Percentiles rank a stretch among this genome's conserved stretches.
phyloP scores from a whole-genome alignment of 2,113 vertebrate species.

The Meleagris gallopavo region DNA sequence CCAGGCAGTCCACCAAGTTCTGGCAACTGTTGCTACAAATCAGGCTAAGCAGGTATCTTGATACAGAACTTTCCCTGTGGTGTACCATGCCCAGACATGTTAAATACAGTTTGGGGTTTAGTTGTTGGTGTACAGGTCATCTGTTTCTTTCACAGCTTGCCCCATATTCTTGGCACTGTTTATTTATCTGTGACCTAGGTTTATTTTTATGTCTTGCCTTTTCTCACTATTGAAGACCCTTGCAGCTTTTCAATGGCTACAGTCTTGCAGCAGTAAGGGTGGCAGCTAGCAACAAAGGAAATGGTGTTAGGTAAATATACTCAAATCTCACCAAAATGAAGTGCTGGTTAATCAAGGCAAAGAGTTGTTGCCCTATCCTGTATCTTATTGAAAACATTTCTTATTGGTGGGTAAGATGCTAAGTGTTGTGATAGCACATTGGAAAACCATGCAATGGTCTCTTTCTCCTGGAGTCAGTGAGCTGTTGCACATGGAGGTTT shows the following conservation, averaged over 20 bases:
- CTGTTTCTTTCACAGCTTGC: neutral
- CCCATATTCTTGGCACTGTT: neutral
- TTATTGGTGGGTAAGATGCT: neutral
- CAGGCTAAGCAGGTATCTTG: slow-evolving; percentile 82
- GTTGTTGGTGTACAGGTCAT: neutral
- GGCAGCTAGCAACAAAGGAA: neutral
- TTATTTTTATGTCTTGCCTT: slow-evolving; percentile 16
- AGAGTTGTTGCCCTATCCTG: neutral
- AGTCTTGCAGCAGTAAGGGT: neutral
- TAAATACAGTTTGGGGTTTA: neutral
- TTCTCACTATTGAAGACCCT: neutral
- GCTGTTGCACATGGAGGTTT: neutral
- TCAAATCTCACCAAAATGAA: neutral
- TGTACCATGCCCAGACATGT: neutral
- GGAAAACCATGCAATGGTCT: neutral
- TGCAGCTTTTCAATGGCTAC: neutral
- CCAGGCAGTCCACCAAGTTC: slow-evolving; percentile 80
- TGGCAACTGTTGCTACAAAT: slow-evolving; percentile 80
- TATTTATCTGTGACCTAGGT: neutral
- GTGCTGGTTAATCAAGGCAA: neutral
- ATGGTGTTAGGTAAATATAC: neutral
- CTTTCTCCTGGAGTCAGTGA: neutral
- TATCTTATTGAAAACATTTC: neutral
- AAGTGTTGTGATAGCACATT: neutral
- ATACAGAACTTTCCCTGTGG: neutral